These are phyloP conservation scores for Enteromius paludinosus DNA, from an alignment of 2,797 vertebrate species.

Conservation along the genomic window DNA sequence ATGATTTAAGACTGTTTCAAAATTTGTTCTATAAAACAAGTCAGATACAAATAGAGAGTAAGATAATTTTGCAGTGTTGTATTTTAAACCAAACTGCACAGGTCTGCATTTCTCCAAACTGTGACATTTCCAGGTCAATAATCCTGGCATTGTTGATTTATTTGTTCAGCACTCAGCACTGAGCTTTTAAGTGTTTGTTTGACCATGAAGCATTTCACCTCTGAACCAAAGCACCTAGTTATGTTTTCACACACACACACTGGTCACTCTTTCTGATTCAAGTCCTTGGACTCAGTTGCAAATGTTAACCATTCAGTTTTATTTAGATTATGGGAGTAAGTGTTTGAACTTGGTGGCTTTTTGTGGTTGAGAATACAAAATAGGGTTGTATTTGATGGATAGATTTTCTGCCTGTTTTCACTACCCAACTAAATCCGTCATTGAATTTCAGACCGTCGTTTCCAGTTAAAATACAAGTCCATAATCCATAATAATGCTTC, in stretches of 20 bases:
- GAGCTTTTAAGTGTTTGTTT: constrained; percentile 8
- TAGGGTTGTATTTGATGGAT: neutral
- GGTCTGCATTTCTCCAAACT: neutral
- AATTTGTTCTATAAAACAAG: neutral
- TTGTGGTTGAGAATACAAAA: constrained; percentile 4
- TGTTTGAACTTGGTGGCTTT: neutral
- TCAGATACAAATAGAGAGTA: neutral
- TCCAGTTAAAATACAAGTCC: neutral
- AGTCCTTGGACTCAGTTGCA: neutral
- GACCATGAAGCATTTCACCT: constrained; percentile 13
- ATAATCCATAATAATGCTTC: neutral
- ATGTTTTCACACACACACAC: no score
- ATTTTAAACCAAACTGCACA: neutral
- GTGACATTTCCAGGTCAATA: neutral
- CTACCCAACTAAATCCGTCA: neutral
- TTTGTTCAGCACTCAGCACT: neutral
- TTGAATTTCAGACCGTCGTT: neutral
- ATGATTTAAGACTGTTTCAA: neutral
- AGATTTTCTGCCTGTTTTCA: neutral
- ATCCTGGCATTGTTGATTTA: neutral
- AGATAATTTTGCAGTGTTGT: neutral
- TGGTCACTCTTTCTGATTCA: neutral
- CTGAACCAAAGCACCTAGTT: constrained; percentile 4
- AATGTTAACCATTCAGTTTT: neutral
- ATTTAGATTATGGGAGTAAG: neutral